Percentiles rank a stretch among this genome's conserved stretches.
Conservation (phyloP, 2,797 vertebrate species). For the Lepus oiostolus region DNA sequence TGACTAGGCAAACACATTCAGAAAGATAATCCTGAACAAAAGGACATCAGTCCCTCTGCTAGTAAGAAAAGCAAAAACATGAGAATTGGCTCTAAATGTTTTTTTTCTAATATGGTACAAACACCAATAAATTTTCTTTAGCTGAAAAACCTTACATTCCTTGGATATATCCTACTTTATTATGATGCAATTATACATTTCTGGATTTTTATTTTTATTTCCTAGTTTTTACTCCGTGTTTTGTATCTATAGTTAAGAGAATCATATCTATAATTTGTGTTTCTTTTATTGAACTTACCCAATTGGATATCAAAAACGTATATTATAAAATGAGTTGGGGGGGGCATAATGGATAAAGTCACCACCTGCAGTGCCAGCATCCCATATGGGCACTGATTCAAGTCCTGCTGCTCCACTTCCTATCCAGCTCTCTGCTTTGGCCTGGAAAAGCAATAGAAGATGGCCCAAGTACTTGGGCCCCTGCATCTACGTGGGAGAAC, state of each 20-base stretch:
- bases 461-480: too few species aligned
- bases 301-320: background rate
- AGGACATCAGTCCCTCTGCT: background rate
- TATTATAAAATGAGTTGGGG: background rate
- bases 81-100: background rate
- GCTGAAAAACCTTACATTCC: background rate
- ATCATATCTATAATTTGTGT: background rate
- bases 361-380: too few species aligned
- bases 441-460: too few species aligned
- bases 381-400: too few species aligned
- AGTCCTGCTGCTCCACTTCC: too few species aligned
- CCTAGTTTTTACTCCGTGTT: background rate
- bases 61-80: background rate
- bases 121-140: background rate
- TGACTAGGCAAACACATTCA: background rate
- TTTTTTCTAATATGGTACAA: background rate
- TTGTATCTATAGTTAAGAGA: background rate
- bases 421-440: too few species aligned
- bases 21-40: background rate
- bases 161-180: background rate
- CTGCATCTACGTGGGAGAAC: too few species aligned
- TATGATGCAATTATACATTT: background rate
- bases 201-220: background rate
- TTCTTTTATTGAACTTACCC: slow-evolving; percentile 4
- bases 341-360: too few species aligned